These are phyloP conservation scores for Clarias laeviceps DNA, from an alignment of 2,797 vertebrate species.

Conservation along the genomic window DNA sequence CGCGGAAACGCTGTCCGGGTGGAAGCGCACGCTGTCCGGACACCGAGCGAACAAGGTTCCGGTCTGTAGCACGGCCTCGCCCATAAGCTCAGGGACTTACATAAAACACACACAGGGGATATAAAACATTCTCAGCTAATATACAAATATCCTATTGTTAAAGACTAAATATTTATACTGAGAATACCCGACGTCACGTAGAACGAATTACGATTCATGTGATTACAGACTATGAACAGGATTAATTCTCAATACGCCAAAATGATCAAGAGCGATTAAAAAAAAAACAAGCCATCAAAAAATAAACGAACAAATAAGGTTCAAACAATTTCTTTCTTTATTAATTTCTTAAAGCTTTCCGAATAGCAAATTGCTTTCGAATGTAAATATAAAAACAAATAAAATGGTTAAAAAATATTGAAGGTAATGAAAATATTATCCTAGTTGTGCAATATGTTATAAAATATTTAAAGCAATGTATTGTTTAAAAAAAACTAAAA, in stretches of 20 bases:
- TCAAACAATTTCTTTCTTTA: too few species aligned
- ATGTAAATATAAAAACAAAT: not conserved
- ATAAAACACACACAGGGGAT: not conserved
- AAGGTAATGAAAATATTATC: not conserved
- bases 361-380: not conserved
- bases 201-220: not conserved
- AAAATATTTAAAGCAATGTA: too few species aligned
- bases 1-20: constrained; percentile 60
- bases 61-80: not conserved
- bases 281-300: not conserved
- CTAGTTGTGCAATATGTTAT: not conserved
- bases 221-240: not conserved
- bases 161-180: not conserved
- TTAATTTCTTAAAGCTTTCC: not conserved
- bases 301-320: not conserved
- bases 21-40: constrained; percentile 61
- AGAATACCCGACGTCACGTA: constrained; percentile 11
- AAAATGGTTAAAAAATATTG: not conserved
- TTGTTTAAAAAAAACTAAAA: not conserved
- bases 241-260: not conserved
- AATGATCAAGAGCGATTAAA: not conserved
- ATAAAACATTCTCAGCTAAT: not conserved
- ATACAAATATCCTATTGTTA: not conserved
- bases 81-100: not conserved
- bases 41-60: constrained; percentile 29